These are phyloP conservation scores for Calosoma granatense DNA, from an alignment of 1,140 invertebrate genomes.

Conservation along the genomic window DNA sequence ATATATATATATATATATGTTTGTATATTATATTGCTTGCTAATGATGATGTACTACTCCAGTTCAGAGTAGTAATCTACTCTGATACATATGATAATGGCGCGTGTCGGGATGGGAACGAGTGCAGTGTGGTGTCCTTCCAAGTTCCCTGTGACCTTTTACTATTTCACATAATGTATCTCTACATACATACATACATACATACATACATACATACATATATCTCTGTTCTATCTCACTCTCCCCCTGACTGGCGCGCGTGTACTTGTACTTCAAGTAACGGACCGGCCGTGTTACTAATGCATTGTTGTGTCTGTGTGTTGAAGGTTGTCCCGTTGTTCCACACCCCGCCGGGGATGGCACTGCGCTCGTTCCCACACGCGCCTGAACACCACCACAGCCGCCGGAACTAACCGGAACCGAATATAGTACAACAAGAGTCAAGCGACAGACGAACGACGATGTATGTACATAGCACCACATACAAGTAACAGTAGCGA, in stretches of 20 bases:
- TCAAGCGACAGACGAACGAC: background rate
- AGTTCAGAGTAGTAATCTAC: too few species aligned
- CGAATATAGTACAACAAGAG: background rate
- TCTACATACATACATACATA: background rate
- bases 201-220: background rate
- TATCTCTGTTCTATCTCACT: background rate
- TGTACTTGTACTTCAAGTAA: background rate
- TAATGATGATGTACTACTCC: too few species aligned
- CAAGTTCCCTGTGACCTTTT: too few species aligned
- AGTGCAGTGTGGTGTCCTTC: background rate
- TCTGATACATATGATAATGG: too few species aligned
- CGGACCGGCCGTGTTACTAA: background rate
- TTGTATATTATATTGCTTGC: too few species aligned
- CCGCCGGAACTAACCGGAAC: background rate
- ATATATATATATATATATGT: too few species aligned
- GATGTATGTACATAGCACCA: background rate
- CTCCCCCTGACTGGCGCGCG: background rate
- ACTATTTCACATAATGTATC: too few species aligned
- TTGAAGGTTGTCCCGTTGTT: constrained; percentile 6
- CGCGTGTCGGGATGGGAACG: constrained; percentile 5
- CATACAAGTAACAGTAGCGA: background rate
- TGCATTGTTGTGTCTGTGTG: constrained; percentile 9
- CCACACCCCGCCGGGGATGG: constrained; percentile 2
- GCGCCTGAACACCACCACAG: background rate
- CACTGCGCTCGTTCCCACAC: constrained; percentile 10